Conservation (phyloP, 1,140 invertebrate species). For the Macrostomum lignano region DNA sequence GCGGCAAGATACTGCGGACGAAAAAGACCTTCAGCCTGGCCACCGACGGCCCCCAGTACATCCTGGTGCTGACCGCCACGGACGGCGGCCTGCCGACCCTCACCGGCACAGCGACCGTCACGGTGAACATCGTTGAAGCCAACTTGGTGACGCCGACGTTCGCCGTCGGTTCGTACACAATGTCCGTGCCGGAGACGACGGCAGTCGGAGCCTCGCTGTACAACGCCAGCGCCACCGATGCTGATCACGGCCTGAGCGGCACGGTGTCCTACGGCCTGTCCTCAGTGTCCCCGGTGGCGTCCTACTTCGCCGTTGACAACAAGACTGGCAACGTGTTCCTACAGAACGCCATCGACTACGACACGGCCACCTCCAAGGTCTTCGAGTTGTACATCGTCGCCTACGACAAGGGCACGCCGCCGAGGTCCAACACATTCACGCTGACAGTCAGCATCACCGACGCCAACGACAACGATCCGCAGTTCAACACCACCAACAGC, state of each 20-base stretch:
- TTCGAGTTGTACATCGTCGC: too few relatives aligned
- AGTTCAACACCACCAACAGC: conserved; percentile 60
- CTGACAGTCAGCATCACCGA: conserved; percentile 38
- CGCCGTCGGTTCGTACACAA: background rate
- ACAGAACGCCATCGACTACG: background rate
- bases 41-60: too few relatives aligned
- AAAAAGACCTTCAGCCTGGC: too few relatives aligned
- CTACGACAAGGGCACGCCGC: conserved; percentile 56
- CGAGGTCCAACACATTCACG: conserved; percentile 41
- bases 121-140: background rate
- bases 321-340: conserved; percentile 2
- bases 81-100: background rate
- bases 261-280: background rate
- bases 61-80: background rate
- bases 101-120: background rate
- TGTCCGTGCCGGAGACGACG: background rate
- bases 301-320: background rate
- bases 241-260: background rate
- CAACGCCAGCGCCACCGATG: background rate
- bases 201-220: background rate
- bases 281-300: background rate
- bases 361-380: background rate
- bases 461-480: conserved; percentile 64
- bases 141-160: background rate
- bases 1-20: too few relatives aligned